A percentile compares a stretch with the other conserved stretches of the same genome.
Evolutionary conservation across 2,888 invertebrate genomes (phyloP).

Genomic region (Diogma glabrata): DNA sequence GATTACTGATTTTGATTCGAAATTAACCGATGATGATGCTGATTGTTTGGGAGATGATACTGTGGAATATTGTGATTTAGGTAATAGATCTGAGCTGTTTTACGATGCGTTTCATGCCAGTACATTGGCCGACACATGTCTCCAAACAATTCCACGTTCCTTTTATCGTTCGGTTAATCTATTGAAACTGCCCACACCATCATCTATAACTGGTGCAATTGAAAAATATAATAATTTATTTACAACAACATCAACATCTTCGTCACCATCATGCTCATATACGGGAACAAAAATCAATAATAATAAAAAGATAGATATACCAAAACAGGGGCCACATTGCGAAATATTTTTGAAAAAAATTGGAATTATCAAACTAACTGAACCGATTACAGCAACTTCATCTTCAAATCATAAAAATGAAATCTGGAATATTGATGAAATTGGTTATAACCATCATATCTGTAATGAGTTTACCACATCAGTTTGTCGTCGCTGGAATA

Average conservation of each 20-base stretch:
- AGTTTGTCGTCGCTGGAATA: conserved; percentile 34
- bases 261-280: conserved; percentile 20
- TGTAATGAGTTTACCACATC: conserved; percentile 29
- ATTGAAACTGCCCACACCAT: conserved; percentile 1
- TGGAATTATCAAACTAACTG: conserved; percentile 24
- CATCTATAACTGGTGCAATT: no score
- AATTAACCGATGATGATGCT: conserved; percentile 6
- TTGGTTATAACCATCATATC: conserved; percentile 35
- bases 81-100: background rate
- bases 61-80: background rate
- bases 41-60: conserved; percentile 6
- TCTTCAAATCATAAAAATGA: no score
- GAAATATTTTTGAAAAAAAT: conserved; percentile 37
- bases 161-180: background rate
- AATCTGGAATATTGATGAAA: conserved; percentile 4
- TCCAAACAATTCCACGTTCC: conserved; percentile 6
- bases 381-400: no score
- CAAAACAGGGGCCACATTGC: conserved; percentile 37
- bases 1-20: no score
- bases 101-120: no score
- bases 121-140: background rate
- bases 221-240: no score
- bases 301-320: conserved; percentile 16
- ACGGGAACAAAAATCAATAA: conserved; percentile 23
- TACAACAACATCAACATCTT: conserved; percentile 12